Evolutionary conservation across 2,888 invertebrate species (phyloP).

Genomic region (Dryadula phaetusa): DNA sequence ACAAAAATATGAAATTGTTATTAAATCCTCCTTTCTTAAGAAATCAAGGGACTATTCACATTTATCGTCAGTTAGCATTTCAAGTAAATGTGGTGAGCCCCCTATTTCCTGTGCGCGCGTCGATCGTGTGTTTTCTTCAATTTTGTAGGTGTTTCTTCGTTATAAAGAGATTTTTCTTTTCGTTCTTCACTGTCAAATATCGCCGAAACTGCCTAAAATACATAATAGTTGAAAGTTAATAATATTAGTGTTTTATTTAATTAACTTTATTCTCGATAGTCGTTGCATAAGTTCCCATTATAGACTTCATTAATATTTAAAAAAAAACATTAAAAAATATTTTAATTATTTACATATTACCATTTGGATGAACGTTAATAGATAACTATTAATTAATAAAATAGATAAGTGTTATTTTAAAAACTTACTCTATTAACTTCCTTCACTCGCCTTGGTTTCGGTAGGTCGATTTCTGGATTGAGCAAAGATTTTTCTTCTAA

Average conservation of each 20-base stretch:
- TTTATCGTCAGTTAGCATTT: background rate
- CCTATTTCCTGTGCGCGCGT: slow-evolving; percentile 20
- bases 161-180: slow-evolving; percentile 60
- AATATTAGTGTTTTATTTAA: too few relatives aligned
- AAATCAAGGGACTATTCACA: background rate
- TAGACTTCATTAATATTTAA: too few relatives aligned
- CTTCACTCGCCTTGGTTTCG: slow-evolving; percentile 52
- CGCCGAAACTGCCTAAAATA: slow-evolving; percentile 59
- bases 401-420: background rate
- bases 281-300: too few relatives aligned
- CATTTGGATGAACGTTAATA: too few relatives aligned
- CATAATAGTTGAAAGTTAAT: too few relatives aligned
- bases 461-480: slow-evolving; percentile 52
- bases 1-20: background rate
- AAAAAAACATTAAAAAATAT: too few relatives aligned
- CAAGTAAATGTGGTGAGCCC: background rate
- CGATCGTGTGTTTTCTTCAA: slow-evolving; percentile 65
- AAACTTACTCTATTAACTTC: slow-evolving; percentile 62
- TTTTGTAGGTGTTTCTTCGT: slow-evolving; percentile 71
- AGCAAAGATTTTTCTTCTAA: slow-evolving; percentile 58
- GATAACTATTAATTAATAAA: too few relatives aligned
- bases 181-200: slow-evolving; percentile 62
- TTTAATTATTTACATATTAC: too few relatives aligned
- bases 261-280: too few relatives aligned
- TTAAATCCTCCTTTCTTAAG: background rate